Percentiles rank a stretch among this genome's conserved stretches.
Conservation (phyloP, 1,140 invertebrate species). For the Drosophila nasuta region DNA sequence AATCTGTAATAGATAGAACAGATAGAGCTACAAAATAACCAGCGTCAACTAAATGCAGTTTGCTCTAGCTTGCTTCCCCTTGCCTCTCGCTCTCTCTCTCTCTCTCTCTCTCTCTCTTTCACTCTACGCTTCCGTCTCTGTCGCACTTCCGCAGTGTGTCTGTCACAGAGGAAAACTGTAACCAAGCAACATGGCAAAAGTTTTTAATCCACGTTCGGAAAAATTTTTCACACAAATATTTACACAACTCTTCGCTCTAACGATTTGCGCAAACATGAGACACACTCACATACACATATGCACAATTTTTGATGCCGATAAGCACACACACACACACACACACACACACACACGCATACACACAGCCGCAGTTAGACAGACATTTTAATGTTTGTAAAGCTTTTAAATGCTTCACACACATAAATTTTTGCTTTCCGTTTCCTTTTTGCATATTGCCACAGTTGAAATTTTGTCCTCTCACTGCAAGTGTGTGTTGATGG, state of each 20-base stretch:
- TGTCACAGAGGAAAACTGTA: slow-evolving; percentile 51
- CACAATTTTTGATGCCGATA: slow-evolving; percentile 74
- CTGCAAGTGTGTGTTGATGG: slow-evolving; percentile 1
- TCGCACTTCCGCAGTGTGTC: slow-evolving; percentile 16
- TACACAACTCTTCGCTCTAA: slow-evolving; percentile 82
- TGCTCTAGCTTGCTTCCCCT: neutral
- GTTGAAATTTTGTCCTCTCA: slow-evolving; percentile 10
- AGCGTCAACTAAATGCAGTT: slow-evolving; percentile 65
- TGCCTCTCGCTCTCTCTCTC: neutral
- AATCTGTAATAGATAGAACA: slow-evolving; percentile 79
- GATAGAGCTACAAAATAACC: slow-evolving; percentile 75
- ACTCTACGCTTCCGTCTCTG: neutral
- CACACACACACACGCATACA: slow-evolving; percentile 36
- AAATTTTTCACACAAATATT: slow-evolving; percentile 83
- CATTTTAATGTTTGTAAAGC: slow-evolving; percentile 82
- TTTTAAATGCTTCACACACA: slow-evolving; percentile 78
- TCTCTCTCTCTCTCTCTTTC: neutral
- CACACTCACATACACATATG: slow-evolving; percentile 50
- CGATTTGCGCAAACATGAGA: slow-evolving; percentile 78
- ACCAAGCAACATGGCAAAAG: slow-evolving; percentile 75
- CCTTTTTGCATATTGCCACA: slow-evolving; percentile 44
- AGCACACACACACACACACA: slow-evolving; percentile 46
- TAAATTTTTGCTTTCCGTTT: slow-evolving; percentile 57
- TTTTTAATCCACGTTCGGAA: slow-evolving; percentile 81
- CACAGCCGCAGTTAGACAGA: slow-evolving; percentile 69